Conservation (phyloP, 2,888 invertebrate genomes). For the Drosophila quinaria region DNA sequence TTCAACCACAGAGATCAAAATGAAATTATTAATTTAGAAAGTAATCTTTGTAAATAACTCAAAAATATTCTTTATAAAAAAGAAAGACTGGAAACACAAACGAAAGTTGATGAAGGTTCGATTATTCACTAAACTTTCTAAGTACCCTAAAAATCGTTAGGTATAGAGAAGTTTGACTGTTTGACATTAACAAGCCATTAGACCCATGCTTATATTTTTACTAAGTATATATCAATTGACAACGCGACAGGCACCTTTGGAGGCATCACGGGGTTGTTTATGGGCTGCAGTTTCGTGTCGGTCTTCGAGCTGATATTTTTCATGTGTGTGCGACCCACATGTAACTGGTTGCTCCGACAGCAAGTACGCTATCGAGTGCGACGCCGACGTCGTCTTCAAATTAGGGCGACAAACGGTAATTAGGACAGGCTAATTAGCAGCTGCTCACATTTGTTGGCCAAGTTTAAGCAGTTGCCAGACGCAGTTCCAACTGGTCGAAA, state of each 20-base stretch:
- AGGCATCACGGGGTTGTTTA: slow-evolving; percentile 89
- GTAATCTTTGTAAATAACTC: too few species aligned
- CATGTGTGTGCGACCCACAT: slow-evolving; percentile 78
- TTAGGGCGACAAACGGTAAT: slow-evolving; percentile 44
- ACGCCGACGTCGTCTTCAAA: slow-evolving; percentile 41
- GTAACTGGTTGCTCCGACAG: slow-evolving; percentile 77
- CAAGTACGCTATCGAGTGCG: slow-evolving; percentile 69
- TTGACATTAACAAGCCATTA: slow-evolving; percentile 6
- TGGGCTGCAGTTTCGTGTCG: slow-evolving; percentile 90
- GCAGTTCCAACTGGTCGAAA: slow-evolving; percentile 17
- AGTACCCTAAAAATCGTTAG: background rate
- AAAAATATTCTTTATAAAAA: too few species aligned
- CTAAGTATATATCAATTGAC: slow-evolving; percentile 14
- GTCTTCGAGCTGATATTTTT: slow-evolving; percentile 88
- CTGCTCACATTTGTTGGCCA: slow-evolving; percentile 10
- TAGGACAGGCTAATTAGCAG: slow-evolving; percentile 51
- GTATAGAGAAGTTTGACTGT: slow-evolving; percentile 9
- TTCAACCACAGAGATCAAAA: too few species aligned
- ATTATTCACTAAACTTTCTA: background rate
- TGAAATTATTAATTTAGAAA: too few species aligned
- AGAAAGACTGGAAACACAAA: too few species aligned
- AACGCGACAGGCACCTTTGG: slow-evolving; percentile 88
- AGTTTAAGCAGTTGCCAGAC: slow-evolving; percentile 28
- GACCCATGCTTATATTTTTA: slow-evolving; percentile 13
- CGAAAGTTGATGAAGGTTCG: background rate